phyloP scores from a whole-genome alignment of 1,140 invertebrate species.

The Musca domestica region DNA sequence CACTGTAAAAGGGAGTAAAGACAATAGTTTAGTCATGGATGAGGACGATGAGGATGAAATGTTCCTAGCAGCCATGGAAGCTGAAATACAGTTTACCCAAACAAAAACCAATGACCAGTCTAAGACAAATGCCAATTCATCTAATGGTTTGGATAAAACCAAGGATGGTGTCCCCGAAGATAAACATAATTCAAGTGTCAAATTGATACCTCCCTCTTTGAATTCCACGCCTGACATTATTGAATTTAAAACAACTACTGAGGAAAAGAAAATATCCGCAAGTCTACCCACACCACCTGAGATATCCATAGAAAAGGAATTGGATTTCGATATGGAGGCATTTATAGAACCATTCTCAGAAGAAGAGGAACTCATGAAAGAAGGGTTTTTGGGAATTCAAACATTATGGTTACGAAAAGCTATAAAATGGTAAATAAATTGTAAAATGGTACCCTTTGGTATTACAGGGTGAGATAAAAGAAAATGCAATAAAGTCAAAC shows the following conservation, averaged over 20 bases:
- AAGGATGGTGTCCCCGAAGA: no score
- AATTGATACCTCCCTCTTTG: neutral
- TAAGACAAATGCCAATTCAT: neutral
- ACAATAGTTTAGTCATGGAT: no score
- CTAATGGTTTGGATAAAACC: neutral
- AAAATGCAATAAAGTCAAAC: no score
- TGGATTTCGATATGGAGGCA: conserved; percentile 39
- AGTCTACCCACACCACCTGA: neutral
- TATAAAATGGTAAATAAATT: no score
- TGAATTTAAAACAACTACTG: neutral
- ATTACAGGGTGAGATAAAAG: no score
- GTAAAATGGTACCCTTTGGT: no score
- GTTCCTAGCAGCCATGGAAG: neutral
- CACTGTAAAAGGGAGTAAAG: no score
- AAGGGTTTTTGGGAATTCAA: no score
- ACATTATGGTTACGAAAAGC: no score
- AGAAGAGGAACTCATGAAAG: conserved; percentile 29
- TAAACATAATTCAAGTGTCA: neutral
- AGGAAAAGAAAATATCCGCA: neutral
- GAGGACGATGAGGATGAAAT: neutral
- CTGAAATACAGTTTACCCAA: neutral
- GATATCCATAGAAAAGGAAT: conserved; percentile 22
- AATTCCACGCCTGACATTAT: neutral
- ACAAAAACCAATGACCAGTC: neutral
- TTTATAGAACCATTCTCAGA: conserved; percentile 44